Percentiles rank a stretch among this genome's conserved stretches.
phyloP scores from a whole-genome alignment of 2,888 invertebrate genomes.

The Unio delphinus region DNA sequence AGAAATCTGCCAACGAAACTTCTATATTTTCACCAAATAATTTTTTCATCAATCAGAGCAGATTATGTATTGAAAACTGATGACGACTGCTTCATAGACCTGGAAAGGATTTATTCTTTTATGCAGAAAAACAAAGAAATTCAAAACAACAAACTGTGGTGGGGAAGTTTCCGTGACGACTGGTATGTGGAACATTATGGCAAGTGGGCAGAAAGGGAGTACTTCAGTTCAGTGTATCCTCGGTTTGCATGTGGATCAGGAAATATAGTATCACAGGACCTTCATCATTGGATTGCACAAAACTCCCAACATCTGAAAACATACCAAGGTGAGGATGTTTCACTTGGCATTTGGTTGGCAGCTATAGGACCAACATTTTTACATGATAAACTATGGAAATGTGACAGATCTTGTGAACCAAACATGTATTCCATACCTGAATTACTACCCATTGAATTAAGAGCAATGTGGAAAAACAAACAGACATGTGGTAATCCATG shows the following conservation, averaged over 20 bases:
- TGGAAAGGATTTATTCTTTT: constrained; percentile 43
- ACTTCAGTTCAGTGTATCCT: constrained; percentile 62
- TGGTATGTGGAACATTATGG: constrained; percentile 69
- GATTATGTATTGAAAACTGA: constrained; percentile 66
- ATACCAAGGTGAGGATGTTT: constrained; percentile 48
- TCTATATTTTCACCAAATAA: neutral
- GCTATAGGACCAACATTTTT: too few relatives aligned
- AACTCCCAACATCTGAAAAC: constrained; percentile 54
- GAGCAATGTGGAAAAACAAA: constrained; percentile 42
- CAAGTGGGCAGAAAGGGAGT: constrained; percentile 68
- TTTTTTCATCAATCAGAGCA: constrained; percentile 7
- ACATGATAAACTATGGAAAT: constrained; percentile 68
- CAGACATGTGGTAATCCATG: constrained; percentile 45
- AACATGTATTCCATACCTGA: constrained; percentile 45
- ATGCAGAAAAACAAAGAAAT: constrained; percentile 19
- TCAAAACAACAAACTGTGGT: constrained; percentile 37
- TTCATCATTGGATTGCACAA: constrained; percentile 60
- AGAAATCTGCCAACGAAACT: too few relatives aligned
- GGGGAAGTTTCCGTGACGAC: constrained; percentile 64
- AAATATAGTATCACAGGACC: constrained; percentile 60
- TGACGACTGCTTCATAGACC: constrained; percentile 67
- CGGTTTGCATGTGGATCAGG: constrained; percentile 71
- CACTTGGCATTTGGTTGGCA: too few relatives aligned
- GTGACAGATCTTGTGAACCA: constrained; percentile 42
- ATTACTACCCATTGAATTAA: constrained; percentile 36